These are phyloP conservation scores for Leistus spinibarbis DNA, from an alignment of 2,888 invertebrate species.

Conservation along the genomic window DNA sequence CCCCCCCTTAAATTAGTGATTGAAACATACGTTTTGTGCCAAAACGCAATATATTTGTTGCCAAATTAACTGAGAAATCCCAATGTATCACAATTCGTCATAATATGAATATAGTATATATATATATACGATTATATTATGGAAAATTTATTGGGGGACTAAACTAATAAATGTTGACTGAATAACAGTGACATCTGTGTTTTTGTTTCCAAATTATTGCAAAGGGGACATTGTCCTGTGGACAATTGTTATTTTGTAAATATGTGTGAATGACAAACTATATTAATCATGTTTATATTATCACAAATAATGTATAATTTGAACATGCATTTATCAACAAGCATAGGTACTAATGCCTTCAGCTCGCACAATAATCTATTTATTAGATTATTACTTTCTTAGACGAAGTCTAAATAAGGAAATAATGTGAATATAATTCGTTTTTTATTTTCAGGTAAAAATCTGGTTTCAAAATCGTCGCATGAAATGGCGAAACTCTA, in stretches of 20 bases:
- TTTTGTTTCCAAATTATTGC: background rate
- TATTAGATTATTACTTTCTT: background rate
- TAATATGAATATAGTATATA: background rate
- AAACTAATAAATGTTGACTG: background rate
- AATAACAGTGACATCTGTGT: background rate
- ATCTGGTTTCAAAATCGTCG: constrained; percentile 97
- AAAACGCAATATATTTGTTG: background rate
- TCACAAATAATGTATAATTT: too few relatives aligned
- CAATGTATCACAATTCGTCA: background rate
- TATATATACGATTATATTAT: background rate
- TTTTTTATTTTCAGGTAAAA: constrained; percentile 67
- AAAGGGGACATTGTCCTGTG: background rate
- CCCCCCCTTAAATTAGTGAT: background rate
- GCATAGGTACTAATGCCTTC: background rate
- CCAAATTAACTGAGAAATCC: background rate
- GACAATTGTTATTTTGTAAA: background rate
- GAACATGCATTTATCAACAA: too few relatives aligned
- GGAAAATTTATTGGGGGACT: background rate
- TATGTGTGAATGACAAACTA: background rate
- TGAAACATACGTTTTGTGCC: background rate
- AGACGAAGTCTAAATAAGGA: too few relatives aligned
- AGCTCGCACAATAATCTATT: background rate
- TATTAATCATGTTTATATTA: background rate
- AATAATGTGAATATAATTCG: background rate
- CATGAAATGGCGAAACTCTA: constrained; percentile 99